These are phyloP conservation scores for Scaptomyza montana DNA, from an alignment of 1,140 invertebrate species.

Conservation along the genomic window DNA sequence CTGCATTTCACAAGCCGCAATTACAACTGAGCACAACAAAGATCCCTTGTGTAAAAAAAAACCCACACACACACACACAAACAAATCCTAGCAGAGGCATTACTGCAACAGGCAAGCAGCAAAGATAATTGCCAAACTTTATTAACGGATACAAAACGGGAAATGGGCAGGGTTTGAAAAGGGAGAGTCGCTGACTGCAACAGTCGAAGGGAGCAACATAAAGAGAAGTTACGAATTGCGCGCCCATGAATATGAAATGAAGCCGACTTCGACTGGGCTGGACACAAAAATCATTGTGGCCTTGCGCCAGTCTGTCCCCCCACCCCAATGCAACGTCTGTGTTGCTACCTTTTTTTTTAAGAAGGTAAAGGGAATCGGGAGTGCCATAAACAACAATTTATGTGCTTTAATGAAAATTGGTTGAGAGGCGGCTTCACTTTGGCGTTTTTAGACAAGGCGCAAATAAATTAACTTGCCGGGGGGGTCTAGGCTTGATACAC, in stretches of 20 bases:
- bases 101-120: conserved; percentile 64
- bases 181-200: no score
- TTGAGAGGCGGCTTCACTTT: conserved; percentile 49
- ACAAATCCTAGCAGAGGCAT: conserved; percentile 8
- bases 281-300: conserved; percentile 12
- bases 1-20: conserved; percentile 13
- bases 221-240: conserved; percentile 63
- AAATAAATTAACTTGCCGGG: conserved; percentile 66
- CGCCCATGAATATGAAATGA: conserved; percentile 77
- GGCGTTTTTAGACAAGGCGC: conserved; percentile 52
- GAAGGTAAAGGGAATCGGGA: neutral
- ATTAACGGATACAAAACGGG: conserved; percentile 61
- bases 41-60: conserved; percentile 1
- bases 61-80: conserved; percentile 1
- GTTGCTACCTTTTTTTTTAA: neutral
- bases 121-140: conserved; percentile 76
- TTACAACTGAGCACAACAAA: conserved; percentile 3
- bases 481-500: conserved; percentile 36
- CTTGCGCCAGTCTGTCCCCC: conserved; percentile 5
- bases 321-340: conserved; percentile 1
- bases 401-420: conserved; percentile 79
- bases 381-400: conserved; percentile 79
- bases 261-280: conserved; percentile 23
- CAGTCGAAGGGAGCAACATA: conserved; percentile 7
- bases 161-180: neutral